Percentiles rank a stretch among this genome's conserved stretches.
phyloP scores from a whole-genome alignment of 1,140 invertebrate species.

The Bombyx mandarina region DNA sequence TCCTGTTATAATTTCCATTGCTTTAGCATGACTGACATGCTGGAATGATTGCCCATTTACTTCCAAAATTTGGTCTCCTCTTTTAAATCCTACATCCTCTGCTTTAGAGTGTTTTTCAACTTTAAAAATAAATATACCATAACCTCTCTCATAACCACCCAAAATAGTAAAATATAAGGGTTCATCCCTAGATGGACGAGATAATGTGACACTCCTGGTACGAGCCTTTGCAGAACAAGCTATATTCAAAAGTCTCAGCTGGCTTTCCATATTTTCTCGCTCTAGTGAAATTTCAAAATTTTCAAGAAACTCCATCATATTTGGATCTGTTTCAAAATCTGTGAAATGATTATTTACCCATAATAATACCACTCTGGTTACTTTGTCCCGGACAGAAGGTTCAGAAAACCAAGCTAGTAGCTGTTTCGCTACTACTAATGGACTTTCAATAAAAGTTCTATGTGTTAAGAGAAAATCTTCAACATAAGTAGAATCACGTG shows the following conservation, averaged over 20 bases:
- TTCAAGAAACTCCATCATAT: slow-evolving; percentile 97
- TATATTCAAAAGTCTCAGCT: slow-evolving; percentile 90
- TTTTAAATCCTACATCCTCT: slow-evolving; percentile 95
- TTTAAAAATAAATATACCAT: slow-evolving; percentile 96
- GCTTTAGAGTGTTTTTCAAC: slow-evolving; percentile 94
- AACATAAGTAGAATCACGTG: slow-evolving; percentile 96
- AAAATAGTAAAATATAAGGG: slow-evolving; percentile 93
- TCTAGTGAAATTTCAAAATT: slow-evolving; percentile 91
- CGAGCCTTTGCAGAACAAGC: slow-evolving; percentile 97
- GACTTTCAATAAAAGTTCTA: slow-evolving; percentile 92
- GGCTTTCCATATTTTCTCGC: slow-evolving; percentile 86
- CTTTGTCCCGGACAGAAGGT: slow-evolving; percentile 85
- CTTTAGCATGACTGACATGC: slow-evolving; percentile 89
- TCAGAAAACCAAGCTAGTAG: slow-evolving; percentile 93
- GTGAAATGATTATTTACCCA: slow-evolving; percentile 99
- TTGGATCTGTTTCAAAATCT: slow-evolving; percentile 96
- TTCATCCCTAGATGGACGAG: slow-evolving; percentile 92
- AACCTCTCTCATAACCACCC: slow-evolving; percentile 91
- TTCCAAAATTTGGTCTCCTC: slow-evolving; percentile 97
- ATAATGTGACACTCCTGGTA: slow-evolving; percentile 90
- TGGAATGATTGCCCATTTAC: slow-evolving; percentile 98
- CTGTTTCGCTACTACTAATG: slow-evolving; percentile 87
- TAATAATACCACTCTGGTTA: slow-evolving; percentile 93
- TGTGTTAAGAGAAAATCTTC: slow-evolving; percentile 99
- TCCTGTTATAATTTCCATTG: slow-evolving; percentile 92